Conservation (phyloP, 1,140 invertebrate genomes). For the Phymastichus coffea region DNA sequence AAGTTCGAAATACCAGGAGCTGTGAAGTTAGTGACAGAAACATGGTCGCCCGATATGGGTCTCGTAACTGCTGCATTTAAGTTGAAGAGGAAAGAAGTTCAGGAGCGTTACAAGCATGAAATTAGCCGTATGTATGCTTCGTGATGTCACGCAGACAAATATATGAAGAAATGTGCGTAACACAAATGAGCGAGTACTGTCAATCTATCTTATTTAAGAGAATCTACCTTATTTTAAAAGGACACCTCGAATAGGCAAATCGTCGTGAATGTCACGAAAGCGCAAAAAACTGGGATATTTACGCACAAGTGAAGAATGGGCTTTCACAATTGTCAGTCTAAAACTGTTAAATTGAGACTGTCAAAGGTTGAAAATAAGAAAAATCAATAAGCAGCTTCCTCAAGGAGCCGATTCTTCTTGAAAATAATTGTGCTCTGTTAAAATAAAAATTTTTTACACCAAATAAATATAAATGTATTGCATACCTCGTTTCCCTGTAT, state of each 20-base stretch:
- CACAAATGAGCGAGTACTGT: slow-evolving; percentile 3
- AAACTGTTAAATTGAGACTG: not conserved
- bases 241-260: not conserved
- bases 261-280: slow-evolving; percentile 1
- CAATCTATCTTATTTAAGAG: not conserved
- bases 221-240: too few species aligned
- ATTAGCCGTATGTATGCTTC: slow-evolving; percentile 92
- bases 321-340: slow-evolving; percentile 1
- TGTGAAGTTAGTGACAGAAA: slow-evolving; percentile 82
- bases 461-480: slow-evolving; percentile 15
- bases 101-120: slow-evolving; percentile 86
- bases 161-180: not conserved
- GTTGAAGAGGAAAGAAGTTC: slow-evolving; percentile 92
- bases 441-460: slow-evolving; percentile 25
- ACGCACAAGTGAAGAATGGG: slow-evolving; percentile 5
- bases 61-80: slow-evolving; percentile 98
- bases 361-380: slow-evolving; percentile 5
- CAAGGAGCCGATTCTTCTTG: not conserved
- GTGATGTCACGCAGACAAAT: slow-evolving; percentile 57
- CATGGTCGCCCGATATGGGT: slow-evolving; percentile 95
- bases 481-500: slow-evolving; percentile 9
- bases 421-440: slow-evolving; percentile 19
- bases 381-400: slow-evolving; percentile 14
- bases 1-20: slow-evolving; percentile 92
- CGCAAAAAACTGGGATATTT: not conserved